Evolutionary conservation across 1,140 invertebrate genomes (phyloP).

Genomic region (Temnothorax nylanderi): DNA sequence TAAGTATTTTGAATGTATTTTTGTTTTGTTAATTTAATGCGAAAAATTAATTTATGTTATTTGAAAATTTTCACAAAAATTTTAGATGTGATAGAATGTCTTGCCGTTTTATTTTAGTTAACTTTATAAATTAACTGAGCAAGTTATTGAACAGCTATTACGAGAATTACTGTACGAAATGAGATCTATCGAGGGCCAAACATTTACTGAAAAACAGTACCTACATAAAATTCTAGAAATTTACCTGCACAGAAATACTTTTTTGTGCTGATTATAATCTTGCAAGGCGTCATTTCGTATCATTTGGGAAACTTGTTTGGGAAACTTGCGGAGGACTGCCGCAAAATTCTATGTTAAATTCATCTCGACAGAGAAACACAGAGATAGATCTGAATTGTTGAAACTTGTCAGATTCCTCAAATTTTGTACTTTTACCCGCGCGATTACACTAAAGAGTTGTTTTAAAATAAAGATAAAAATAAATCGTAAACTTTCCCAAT

Average conservation of each 20-base stretch:
- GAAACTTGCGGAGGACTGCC: background rate
- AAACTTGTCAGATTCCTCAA: background rate
- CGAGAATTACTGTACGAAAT: background rate
- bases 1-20: background rate
- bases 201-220: background rate
- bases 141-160: no score
- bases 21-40: background rate
- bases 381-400: background rate
- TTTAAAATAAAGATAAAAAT: constrained; percentile 30
- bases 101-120: background rate
- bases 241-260: background rate
- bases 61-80: background rate
- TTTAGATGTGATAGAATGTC: background rate
- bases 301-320: background rate
- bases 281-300: background rate
- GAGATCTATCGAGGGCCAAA: background rate
- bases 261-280: background rate
- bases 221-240: background rate
- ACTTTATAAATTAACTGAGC: background rate
- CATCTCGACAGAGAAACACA: background rate
- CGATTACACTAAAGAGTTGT: background rate
- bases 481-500: background rate
- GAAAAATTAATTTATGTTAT: background rate
- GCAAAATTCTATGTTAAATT: background rate
- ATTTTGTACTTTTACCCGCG: background rate